Evolutionary conservation across 2,113 vertebrate genomes (phyloP).

Genomic region (Neodontobutis hainanensis): DNA sequence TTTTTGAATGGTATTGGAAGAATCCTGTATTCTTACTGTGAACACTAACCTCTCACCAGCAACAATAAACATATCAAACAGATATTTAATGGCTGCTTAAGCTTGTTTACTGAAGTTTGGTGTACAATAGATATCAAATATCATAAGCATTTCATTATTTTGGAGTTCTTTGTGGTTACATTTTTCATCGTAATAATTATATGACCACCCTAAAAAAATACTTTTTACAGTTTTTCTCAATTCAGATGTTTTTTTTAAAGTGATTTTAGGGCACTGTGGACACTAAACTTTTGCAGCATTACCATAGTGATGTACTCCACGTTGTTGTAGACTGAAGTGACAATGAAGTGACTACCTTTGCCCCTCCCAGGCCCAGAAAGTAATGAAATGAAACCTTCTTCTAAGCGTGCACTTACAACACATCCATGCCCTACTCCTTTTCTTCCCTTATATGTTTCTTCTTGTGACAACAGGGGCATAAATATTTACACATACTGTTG

Average conservation of each 20-base stretch:
- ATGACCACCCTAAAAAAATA: too few relatives aligned
- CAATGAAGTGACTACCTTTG: slow-evolving; percentile 55
- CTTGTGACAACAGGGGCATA: slow-evolving; percentile 55
- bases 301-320: slow-evolving; percentile 62
- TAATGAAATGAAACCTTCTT: slow-evolving; percentile 65
- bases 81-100: slow-evolving; percentile 1
- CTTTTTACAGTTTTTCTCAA: slow-evolving; percentile 9
- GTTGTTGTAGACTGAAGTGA: slow-evolving; percentile 65
- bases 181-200: too few relatives aligned
- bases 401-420: slow-evolving; percentile 58
- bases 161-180: too few relatives aligned
- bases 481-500: slow-evolving; percentile 57
- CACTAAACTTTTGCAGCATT: slow-evolving; percentile 57
- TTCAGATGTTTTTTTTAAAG: slow-evolving; percentile 54
- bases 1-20: slow-evolving; percentile 54
- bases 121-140: too few relatives aligned
- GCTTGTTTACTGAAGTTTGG: not conserved
- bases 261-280: slow-evolving; percentile 32
- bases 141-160: too few relatives aligned
- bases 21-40: slow-evolving; percentile 61
- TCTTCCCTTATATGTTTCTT: slow-evolving; percentile 56
- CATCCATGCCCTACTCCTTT: slow-evolving; percentile 38
- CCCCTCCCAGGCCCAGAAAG: slow-evolving; percentile 62
- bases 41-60: slow-evolving; percentile 49
- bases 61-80: slow-evolving; percentile 49